A percentile compares a stretch with the other conserved stretches of the same genome.
phyloP scores from a whole-genome alignment of 1,140 invertebrate genomes.

The Archivesica marissinica region DNA sequence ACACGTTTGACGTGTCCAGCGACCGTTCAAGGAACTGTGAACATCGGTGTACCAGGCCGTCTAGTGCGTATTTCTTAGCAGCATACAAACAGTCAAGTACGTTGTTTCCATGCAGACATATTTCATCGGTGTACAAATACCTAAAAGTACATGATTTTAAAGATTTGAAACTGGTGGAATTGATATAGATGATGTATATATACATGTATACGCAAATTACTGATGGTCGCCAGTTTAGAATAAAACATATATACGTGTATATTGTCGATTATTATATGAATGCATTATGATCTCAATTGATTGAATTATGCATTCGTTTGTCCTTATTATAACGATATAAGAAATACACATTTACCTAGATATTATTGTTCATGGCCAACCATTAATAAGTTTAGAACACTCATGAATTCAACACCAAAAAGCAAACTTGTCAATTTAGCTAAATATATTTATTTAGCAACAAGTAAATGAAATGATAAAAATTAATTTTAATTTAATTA shows the following conservation, averaged over 20 bases:
- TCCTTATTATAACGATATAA: not conserved
- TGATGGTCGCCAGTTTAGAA: not conserved
- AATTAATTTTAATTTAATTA: too few species aligned
- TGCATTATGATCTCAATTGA: not conserved
- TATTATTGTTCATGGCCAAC: too few species aligned
- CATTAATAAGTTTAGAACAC: too few species aligned
- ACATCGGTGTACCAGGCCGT: not conserved
- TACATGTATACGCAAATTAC: not conserved
- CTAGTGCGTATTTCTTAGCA: constrained; percentile 6
- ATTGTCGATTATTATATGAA: not conserved
- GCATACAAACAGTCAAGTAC: not conserved
- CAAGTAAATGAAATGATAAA: too few species aligned
- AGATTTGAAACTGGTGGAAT: not conserved
- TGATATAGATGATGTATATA: not conserved
- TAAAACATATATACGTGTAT: too few species aligned
- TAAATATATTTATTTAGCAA: too few species aligned
- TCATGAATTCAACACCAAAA: too few species aligned
- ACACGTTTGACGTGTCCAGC: not conserved
- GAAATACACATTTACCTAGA: too few species aligned
- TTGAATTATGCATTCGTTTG: not conserved
- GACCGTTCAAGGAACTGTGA: not conserved
- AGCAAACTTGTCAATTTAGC: too few species aligned
- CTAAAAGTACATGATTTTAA: not conserved
- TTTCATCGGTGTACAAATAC: not conserved
- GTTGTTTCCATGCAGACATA: not conserved